Base-by-base conservation (phyloP, 2,797 vertebrate genomes). In the Chaetophractus vellerosus region DNA sequence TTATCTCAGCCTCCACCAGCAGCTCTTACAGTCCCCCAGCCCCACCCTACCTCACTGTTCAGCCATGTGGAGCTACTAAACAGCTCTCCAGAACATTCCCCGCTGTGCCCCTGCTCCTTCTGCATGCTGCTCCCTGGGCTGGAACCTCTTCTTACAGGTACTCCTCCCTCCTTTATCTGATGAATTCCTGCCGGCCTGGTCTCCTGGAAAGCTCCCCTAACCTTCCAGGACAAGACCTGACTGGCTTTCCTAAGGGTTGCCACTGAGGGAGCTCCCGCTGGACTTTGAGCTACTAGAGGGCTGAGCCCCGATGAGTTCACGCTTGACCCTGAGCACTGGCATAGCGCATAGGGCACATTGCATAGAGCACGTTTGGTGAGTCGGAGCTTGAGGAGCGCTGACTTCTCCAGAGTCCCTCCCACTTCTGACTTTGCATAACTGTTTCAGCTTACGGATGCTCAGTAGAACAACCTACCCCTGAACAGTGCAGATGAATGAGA, bases 331-430 rank as follows among this genome's bases (percentile, higher is more conserved):
- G n/a, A 63, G 0, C 7, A 12, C 15, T 23, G 36, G 74, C 63
- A 6, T 0, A 14, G 19, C 68, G 36, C 48, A 38, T 33, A 9
- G 9, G 5, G 0, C n/a, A 11, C 2, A 45, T 71, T 80, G 50
- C 63, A 41, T 45, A 28, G 0, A 48, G n/a, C 52, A 19, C 33
- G 31, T 26, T 12, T n/a, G 38, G 31, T 78, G 61, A 90, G 93
- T 87, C 59, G 80, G 38, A 94, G 16, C 64, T 71, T 63, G 75
- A 90, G 64, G 72, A 91, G 55, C 63, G 52, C 45, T 61, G 55
- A 79, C 26, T 59, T 92, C 23, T 72, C 33, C 15, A 71, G 36
- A 36, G 78, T 64, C 18, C 41, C 33, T 59, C 89, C 18, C n/a
- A 45, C 0, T 66, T n/a, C 38, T 92, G 57, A 64, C 69, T 90